Base-by-base conservation (phyloP, 2,888 invertebrate genomes). In the Drosophila kanekoi region DNA sequence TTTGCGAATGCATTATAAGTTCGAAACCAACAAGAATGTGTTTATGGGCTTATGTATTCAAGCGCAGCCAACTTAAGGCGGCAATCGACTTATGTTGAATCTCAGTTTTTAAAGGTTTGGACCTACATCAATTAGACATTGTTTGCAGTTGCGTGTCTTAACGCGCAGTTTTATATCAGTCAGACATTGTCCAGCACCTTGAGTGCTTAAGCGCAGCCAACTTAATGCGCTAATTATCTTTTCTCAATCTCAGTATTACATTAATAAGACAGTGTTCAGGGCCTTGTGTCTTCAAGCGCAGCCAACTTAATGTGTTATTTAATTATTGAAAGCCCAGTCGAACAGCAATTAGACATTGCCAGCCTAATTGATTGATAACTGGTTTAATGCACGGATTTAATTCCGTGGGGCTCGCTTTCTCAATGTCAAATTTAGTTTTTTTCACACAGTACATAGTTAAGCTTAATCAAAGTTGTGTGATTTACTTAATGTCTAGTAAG, bases 191-290 rank as follows among this genome's bases (percentile, higher is more conserved):
- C 23, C 13, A 33, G 9, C 3, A 16, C 11, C 11, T n/a, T 10
- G 13, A 13, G 16, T 52, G 52, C 3, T 28, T 28, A 9, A 28
- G 40, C 14, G 28, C 52, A 40, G 40, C 40, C 51, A 52, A 40
- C 51, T 40, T 40, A 52, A 40, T 38, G 51, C 23, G 8, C 14
- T 37, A 37, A 49, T 49, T 23, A 49, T 14, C 6, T 49, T 10
- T 23, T 13, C 11, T 35, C 11, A 35, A 35, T 3, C 33, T 11
- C 11, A 11, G 49, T 11, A 23, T 3, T 14, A 20, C 37, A 23
- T 10, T 11, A 35, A 35, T 35, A 8, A 8, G 8, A 23, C 6
- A 23, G 0, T 28, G 28, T 2, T 8, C 35, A 35, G 11, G 13
- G 13, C 13, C 0, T 35, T 4, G 4, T 18, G 35, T 37, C 20